These are phyloP conservation scores for Chamaea fasciata DNA, from an alignment of 2,113 vertebrate species.

Conservation along the genomic window DNA sequence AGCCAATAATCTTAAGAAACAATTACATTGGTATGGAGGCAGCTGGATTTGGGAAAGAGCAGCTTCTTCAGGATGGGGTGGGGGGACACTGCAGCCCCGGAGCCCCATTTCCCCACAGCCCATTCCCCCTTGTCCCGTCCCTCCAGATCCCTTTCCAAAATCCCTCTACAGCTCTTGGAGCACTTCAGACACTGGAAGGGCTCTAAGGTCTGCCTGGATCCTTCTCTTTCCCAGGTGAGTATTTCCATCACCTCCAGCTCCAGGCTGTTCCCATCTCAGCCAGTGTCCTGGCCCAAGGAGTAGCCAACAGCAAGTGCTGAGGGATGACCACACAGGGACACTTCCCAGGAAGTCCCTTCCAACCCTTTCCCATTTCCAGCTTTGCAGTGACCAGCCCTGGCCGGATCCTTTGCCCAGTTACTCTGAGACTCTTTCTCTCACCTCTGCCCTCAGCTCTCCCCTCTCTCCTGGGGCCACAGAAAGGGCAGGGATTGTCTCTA, in stretches of 20 bases:
- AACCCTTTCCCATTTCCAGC: background rate
- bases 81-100: background rate
- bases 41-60: background rate
- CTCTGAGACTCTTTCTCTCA: background rate
- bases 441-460: background rate
- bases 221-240: background rate
- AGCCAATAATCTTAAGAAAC: background rate
- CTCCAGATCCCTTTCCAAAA: background rate
- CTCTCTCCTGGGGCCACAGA: background rate
- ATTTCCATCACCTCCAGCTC: background rate
- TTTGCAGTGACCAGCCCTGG: background rate
- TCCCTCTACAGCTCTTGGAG: background rate
- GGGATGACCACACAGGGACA: fast-evolving
- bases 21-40: background rate
- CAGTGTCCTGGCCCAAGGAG: background rate
- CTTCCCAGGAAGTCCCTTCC: background rate
- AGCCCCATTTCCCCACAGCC: background rate
- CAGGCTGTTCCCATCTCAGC: background rate
- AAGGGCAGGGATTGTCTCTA: background rate
- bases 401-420: background rate
- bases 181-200: background rate
- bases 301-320: background rate
- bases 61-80: background rate
- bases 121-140: background rate
- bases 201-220: background rate